Evolutionary conservation across 2,888 invertebrate genomes (phyloP), one percentile per base, ranked within the genome.

Genomic region (Melikaiella ostensackeni): DNA sequence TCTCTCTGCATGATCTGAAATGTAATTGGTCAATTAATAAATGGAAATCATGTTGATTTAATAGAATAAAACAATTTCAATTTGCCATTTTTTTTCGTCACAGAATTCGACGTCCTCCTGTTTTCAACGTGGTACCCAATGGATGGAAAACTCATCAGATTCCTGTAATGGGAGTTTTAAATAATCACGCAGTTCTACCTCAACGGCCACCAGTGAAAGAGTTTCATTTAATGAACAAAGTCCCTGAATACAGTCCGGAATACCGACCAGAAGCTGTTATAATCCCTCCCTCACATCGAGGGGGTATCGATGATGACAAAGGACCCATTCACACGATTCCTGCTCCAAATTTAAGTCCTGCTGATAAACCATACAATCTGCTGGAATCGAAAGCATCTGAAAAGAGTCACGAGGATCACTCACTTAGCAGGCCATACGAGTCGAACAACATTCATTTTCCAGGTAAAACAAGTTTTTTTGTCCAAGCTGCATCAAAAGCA

Each of bases 261-360:
- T 87, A 86, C 62, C 82, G 86, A 27, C 86, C 88, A 55, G 88
- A 87, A 74, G 76, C 85, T 2, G 80, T 82, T 21, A 80, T 84
- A 2, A 75, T 88, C 64, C 85, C 87, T 27, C 80, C 87, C 6
- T 86, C 86, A 2, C 89, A 89, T 78, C 83, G 88, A 38, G 88
- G 85, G 1, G 83, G 81, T 16, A 74, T 89, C 33, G 90, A 90
- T 77, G 90, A 90, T 78, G 91, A 92, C 79, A 93, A 94, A 88
- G 96, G 96, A 84, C 96, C 96, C 2, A 97, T 97, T 88, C 96
- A 96, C 91, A 96, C 97, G 13, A 96, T 97, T 83, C 96, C 96
- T 87, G 97, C 97, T 33, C 97, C 97, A 11, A 96, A 97, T 92
- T 92, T 97, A 74, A 95, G 95, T 83, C 93, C 94, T 9, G 93